These are phyloP conservation scores for Tinea semifulvella DNA, from an alignment of 2,888 invertebrate species.

Conservation along the genomic window DNA sequence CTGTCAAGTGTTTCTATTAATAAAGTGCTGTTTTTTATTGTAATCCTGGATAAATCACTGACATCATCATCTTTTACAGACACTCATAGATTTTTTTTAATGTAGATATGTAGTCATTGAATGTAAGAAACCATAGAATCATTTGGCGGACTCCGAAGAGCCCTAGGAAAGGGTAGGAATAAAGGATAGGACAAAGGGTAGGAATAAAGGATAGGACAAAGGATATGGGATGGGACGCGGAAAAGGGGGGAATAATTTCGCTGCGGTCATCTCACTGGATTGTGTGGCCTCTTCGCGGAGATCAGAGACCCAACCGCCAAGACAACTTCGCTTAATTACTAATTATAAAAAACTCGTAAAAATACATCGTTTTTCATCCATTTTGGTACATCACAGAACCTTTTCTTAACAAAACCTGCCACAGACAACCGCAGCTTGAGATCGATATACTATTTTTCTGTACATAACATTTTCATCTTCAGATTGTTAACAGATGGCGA, in stretches of 20 bases:
- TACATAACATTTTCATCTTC: not conserved
- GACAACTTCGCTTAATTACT: constrained; percentile 58
- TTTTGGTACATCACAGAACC: constrained; percentile 58
- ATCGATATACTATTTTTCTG: constrained; percentile 55
- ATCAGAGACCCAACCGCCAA: no score
- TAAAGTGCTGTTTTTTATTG: no score
- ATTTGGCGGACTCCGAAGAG: no score
- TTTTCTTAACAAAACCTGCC: constrained; percentile 16
- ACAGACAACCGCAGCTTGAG: constrained; percentile 48
- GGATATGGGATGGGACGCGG: constrained; percentile 24
- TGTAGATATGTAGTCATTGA: no score
- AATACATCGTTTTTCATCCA: constrained; percentile 42
- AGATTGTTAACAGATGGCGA: no score
- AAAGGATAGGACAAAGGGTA: no score
- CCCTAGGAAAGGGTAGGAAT: constrained; percentile 22
- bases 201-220: constrained; percentile 29
- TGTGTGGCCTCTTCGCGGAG: no score
- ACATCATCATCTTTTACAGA: no score
- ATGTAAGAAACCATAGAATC: no score
- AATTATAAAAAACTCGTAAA: constrained; percentile 46
- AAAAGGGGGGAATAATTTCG: constrained; percentile 38
- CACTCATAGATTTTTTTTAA: no score
- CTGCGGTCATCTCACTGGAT: constrained; percentile 27
- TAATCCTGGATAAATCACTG: no score
- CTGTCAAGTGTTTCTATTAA: no score